Evolutionary conservation across 2,797 vertebrate genomes (phyloP), one percentile per base, ranked within the genome.

Genomic region (Onychomys arenicola): DNA sequence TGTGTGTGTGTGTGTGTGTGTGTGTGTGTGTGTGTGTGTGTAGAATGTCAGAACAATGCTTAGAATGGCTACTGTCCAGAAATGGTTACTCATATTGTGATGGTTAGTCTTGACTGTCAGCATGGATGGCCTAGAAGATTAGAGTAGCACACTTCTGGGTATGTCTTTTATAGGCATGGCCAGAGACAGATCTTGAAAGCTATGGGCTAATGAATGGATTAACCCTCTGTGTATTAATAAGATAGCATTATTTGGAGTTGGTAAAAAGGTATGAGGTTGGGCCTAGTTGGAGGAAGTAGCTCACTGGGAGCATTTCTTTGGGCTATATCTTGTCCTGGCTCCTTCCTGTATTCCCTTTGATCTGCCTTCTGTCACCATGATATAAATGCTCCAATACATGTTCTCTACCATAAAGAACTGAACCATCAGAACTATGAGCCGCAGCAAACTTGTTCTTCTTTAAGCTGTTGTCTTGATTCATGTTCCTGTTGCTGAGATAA

Each of bases 21-120:
- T 75, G 87, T 96, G 89, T 96, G 57, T 69, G 82, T 90, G 87
- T 96, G 89, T 96, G 57, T 69, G 82, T 90, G 90, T 96, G 78
- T 75, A 95, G 97, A 85, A 92, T 96, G 80, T 83, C 94, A 95
- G 76, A 96, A 96, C 93, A 87, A 95, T 96, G 86, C 29, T 82
- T 94, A 91, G 95, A 61, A 29, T 88, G 61, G 19, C 93, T 13
- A 59, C 95, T 95, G 80, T 85, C 73, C 96, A 95, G 96, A 97
- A 83, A 91, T 75, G 59, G n/a, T 84, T 95, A 52, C 23, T 76
- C 29, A 52, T 57, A 73, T 27, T 75, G n/a, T 75, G 27, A 19
- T 75, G 52, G 25, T 57, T 40, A 57, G 29, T 86, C 46, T 67
- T 43, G n/a, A 88, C 27, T 88, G 69, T 57, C 34, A 19, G 4